Evolutionary conservation across 2,888 invertebrate genomes (phyloP), one percentile per base, ranked within the genome.

Genomic region (Philopedon plagiatum): DNA sequence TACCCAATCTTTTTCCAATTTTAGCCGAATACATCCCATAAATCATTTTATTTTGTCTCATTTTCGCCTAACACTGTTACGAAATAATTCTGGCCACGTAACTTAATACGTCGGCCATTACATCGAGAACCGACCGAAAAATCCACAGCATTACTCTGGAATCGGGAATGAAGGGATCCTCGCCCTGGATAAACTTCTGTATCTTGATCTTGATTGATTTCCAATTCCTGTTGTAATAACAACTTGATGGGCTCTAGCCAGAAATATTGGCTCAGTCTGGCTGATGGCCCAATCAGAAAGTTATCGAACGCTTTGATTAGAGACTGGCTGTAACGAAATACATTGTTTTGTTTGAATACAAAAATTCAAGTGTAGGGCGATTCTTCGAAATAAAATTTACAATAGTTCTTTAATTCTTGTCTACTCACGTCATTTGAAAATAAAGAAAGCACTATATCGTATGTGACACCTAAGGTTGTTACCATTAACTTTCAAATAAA

Each of bases 131-230:
- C 75, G 72, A 70, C 66, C 74, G 73, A 76, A 73, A 75, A 76
- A 76, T 76, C 73, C 74, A 62, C 65, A 68, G 73, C 67, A 74
- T 74, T 75, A 76, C 73, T 67, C 58, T 58, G 74, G 76, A 75
- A 76, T 76, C 63, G 64, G 73, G 74, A 76, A 75, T 75, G 75
- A 73, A 71, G 72, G 73, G 72, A 58, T 56, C 58, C 51, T 60
- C 54, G 41, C 64, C 68, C 41, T 57, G 61, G 72, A 74, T 74
- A 74, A 77, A 78, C 76, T 74, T 73, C 76, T 78, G 77, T 78
- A 78, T 78, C 79, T 78, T 75, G 81, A 81, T 82, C 82, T 81
- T 82, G 83, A 83, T 83, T 82, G 83, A 83, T 83, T 83, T 78
- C 78, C 81, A 80, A 82, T 82, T 81, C 80, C 80, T 79, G 80